Percentiles rank a stretch among this genome's conserved stretches.
These are phyloP conservation scores for Vombatus ursinus DNA, from an alignment of 2,113 vertebrate genomes.

Conservation along the genomic window DNA sequence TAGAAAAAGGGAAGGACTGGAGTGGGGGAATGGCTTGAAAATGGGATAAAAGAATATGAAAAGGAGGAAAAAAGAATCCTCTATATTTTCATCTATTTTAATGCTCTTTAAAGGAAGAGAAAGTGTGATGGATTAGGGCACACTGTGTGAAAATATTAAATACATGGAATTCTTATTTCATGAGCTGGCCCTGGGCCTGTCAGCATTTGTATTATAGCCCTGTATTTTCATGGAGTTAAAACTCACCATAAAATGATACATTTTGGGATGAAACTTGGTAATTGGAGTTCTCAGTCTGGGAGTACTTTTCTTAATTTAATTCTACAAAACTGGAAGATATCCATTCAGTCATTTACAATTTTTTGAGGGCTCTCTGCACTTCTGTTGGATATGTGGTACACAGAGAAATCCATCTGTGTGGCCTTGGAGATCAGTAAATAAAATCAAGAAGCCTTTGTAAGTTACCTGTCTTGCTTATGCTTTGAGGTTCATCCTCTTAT, in stretches of 20 bases:
- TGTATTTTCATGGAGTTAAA: conserved; percentile 56
- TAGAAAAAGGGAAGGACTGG: not conserved
- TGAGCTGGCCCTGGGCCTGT: conserved; percentile 58
- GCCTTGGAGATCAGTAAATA: not conserved
- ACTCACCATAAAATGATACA: conserved; percentile 74
- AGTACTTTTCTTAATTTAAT: conserved; percentile 74
- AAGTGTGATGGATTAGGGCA: conserved; percentile 47
- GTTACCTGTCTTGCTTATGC: not conserved
- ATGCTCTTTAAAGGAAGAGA: conserved; percentile 43
- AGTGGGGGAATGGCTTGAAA: conserved; percentile 11
- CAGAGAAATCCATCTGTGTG: not conserved
- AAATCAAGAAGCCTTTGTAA: not conserved
- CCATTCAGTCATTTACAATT: conserved; percentile 43
- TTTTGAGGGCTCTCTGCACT: conserved; percentile 23
- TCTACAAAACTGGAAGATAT: conserved; percentile 61
- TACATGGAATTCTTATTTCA: conserved; percentile 55
- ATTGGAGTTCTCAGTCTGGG: conserved; percentile 60
- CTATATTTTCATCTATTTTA: conserved; percentile 21
- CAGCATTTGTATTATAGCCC: conserved; percentile 64
- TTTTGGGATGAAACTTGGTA: conserved; percentile 76
- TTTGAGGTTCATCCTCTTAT: not conserved
- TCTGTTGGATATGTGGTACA: not conserved
- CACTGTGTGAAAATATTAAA: conserved; percentile 54
- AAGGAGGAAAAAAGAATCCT: not conserved
- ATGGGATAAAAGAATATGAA: not conserved